Evolutionary conservation across 2,888 invertebrate species (phyloP), one percentile per base, ranked within the genome.

Genomic region (Poecilobothrus nobilitatus): DNA sequence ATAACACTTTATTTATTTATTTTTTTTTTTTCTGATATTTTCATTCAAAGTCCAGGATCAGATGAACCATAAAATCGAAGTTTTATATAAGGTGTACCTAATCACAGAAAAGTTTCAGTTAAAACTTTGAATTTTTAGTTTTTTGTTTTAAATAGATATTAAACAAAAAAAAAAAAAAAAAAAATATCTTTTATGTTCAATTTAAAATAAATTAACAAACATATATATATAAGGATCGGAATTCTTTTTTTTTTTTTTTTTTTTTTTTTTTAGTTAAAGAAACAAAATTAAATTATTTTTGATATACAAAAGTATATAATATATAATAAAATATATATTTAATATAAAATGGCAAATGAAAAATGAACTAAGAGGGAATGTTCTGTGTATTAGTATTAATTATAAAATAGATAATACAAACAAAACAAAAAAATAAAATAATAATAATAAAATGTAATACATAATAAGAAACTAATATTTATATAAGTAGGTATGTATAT

Each of bases 231-330:
- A 53, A 18, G 53, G 15, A 18, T 53, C n/a, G 53, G 53, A 53
- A 37, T 18, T 53, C 53, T 1, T 1, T 18, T 72, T 72, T 72
- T n/a, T n/a, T n/a, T 72, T 72, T 68, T 70, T 68, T 71, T 70
- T 61, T 70, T 70, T 73, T 69, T 69, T 70, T 71, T 71, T 71
- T 73, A 68, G 70, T 53, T 53, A 53, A 6, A 44, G 3, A 3
- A 18, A 53, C 15, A 64, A 67, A 68, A 67, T 66, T 69, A 68
- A 66, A 66, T 69, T 69, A 9, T 62, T 34, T 66, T 63, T 37
- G 27, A 66, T 53, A n/a, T 18, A 53, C 15, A 53, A 41, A 41
- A 41, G 41, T 41, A 41, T 41, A 41, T 41, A 27, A 27, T 27
- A 27, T 4, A 27, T 4, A 4, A 41, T 41, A 41, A 5, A 41